Conservation (phyloP, 2,888 invertebrate species). For the Dermolepida albohirtum region DNA sequence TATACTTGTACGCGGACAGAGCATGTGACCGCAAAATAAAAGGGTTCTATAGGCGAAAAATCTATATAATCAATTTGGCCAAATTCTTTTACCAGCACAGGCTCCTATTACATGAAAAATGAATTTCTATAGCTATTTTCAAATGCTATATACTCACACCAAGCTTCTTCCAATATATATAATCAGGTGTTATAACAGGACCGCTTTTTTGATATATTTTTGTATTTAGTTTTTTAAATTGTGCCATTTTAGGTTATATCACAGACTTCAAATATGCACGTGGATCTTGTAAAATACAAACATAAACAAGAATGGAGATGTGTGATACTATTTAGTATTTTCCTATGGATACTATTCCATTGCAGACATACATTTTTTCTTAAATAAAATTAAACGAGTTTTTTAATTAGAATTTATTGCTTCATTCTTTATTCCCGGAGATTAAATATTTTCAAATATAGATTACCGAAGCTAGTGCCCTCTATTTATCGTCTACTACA, state of each 20-base stretch:
- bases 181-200: conserved; percentile 79
- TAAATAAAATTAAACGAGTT: too few species aligned
- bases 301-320: too few species aligned
- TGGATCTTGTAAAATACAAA: too few species aligned
- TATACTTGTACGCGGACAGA: conserved; percentile 90
- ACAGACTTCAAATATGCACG: too few species aligned
- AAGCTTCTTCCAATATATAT: conserved; percentile 89
- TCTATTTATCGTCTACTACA: too few species aligned
- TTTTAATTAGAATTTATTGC: too few species aligned
- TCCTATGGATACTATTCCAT: too few species aligned
- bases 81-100: conserved; percentile 91
- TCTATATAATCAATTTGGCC: conserved; percentile 92
- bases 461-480: too few species aligned
- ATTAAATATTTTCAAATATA: too few species aligned
- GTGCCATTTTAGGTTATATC: conserved; percentile 62
- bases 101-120: conserved; percentile 70
- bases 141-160: conserved; percentile 71
- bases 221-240: conserved; percentile 79
- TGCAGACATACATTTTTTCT: too few species aligned
- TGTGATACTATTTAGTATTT: too few species aligned
- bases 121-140: conserved; percentile 11
- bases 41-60: conserved; percentile 89
- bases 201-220: conserved; percentile 76
- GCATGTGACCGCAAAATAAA: conserved; percentile 93
- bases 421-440: too few species aligned